Evolutionary conservation across 2,113 vertebrate genomes (phyloP).

Genomic region (Poecilia latipinna): DNA sequence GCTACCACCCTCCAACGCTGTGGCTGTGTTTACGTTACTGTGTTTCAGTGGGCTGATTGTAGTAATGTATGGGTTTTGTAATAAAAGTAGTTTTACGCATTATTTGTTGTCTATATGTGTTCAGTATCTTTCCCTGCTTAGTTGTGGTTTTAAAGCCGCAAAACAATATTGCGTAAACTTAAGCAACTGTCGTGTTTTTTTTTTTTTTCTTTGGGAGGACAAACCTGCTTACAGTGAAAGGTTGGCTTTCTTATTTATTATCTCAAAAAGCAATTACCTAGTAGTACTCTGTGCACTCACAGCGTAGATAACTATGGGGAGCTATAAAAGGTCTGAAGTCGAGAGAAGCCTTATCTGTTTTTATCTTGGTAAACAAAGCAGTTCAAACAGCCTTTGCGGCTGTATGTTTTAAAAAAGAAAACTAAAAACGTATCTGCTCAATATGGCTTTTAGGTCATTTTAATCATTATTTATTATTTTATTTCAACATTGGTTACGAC

Average conservation of each 20-base stretch:
- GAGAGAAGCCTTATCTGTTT: conserved; percentile 48
- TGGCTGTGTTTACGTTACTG: conserved; percentile 29
- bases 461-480: neutral
- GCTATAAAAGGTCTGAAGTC: conserved; percentile 46
- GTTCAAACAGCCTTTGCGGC: conserved; percentile 51
- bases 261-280: conserved; percentile 3
- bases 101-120: neutral
- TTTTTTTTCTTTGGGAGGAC: neutral
- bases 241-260: conserved; percentile 7
- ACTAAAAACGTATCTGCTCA: neutral
- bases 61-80: neutral
- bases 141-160: neutral
- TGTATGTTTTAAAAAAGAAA: conserved; percentile 23
- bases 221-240: neutral
- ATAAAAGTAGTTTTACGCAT: neutral
- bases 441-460: neutral
- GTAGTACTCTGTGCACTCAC: conserved; percentile 1
- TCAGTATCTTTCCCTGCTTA: neutral
- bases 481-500: neutral
- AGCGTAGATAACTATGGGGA: conserved; percentile 1
- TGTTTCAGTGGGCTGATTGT: conserved; percentile 23
- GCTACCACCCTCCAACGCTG: conserved; percentile 32
- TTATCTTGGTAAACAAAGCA: conserved; percentile 64
- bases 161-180: neutral
- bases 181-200: neutral